Evolutionary conservation across 2,888 invertebrate genomes (phyloP), one percentile per base, ranked within the genome.

Genomic region (Cerastoderma edule): DNA sequence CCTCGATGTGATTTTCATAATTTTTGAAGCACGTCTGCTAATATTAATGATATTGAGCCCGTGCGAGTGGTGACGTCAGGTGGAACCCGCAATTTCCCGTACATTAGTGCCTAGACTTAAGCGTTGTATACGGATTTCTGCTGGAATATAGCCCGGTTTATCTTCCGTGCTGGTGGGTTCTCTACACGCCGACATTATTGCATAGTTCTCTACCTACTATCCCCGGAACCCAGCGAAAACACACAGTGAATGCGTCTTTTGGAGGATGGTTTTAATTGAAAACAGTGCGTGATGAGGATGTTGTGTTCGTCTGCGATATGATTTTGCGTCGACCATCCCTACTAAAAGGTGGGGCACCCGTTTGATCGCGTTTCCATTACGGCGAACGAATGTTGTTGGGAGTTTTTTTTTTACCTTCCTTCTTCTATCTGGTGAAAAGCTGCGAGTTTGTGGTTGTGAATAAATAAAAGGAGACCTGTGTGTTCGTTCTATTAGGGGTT

Each of bases 1-100:
- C 22, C 66, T 66, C 50, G 32, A 50, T 50, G 66, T 76, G 77
- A 88, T 89, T 89, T 89, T 88, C 87, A 87, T 88, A 87, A 88
- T 87, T 87, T 88, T 83, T 87, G 86, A 87, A 85, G 79, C 84
- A 79, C 84, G 83, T 83, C 82, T 85, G 83, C 83, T 84, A 80
- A 83, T 85, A 87, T 84, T 87, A 87, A 87, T 86, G 85, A 83
- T 84, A 83, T 78, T 83, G 80, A 85, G 85, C 87, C 89, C 89
- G 87, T 89, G 89, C 88, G 72, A 67, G 65, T 64, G 75, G 66
- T 90, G 89, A 90, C 89, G 89, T 90, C 89, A 89, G 78, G 78
- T 65, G 72, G 76, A 73, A 87, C 87, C 87, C 87, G 78, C 83
- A 84, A 81, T 71, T 68, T 78, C 77, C 68, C 67, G 78, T 77